These are phyloP conservation scores for Listrodromus nycthemerus DNA, from an alignment of 2,888 invertebrate genomes.

Conservation along the genomic window DNA sequence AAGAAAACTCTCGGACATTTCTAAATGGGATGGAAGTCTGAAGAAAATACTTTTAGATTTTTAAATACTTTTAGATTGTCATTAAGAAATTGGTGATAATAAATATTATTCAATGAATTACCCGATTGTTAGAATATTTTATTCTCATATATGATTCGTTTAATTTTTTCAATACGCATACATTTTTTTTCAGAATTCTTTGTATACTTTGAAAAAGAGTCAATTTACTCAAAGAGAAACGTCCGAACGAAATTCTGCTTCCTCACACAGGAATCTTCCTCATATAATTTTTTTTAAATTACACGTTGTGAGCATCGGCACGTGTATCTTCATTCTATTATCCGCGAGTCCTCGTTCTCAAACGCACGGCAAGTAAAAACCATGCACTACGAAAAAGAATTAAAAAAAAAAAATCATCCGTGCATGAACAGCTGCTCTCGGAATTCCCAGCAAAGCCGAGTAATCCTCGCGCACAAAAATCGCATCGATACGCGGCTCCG, in stretches of 20 bases:
- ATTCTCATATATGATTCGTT: too few relatives aligned
- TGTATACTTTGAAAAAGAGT: too few relatives aligned
- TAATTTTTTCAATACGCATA: too few relatives aligned
- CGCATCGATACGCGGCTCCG: neutral
- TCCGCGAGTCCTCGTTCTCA: constrained; percentile 29
- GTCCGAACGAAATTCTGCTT: neutral
- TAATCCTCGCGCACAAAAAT: constrained; percentile 66
- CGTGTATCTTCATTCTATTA: constrained; percentile 50
- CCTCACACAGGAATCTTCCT: too few relatives aligned
- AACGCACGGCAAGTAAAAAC: constrained; percentile 32
- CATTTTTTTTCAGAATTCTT: neutral
- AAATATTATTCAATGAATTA: too few relatives aligned
- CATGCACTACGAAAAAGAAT: constrained; percentile 72
- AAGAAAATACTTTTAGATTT: too few relatives aligned
- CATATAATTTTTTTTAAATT: neutral
- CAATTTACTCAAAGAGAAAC: neutral
- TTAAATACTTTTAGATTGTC: too few relatives aligned
- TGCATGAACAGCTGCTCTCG: constrained; percentile 76
- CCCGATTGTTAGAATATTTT: too few relatives aligned
- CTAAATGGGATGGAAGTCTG: too few relatives aligned
- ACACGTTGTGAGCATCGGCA: constrained; percentile 6
- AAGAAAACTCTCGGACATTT: too few relatives aligned
- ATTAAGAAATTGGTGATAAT: too few relatives aligned
- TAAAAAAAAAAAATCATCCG: constrained; percentile 71
- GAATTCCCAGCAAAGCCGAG: constrained; percentile 66